Conservation (phyloP, 1,140 invertebrate genomes). For the Drosophila santomea region DNA sequence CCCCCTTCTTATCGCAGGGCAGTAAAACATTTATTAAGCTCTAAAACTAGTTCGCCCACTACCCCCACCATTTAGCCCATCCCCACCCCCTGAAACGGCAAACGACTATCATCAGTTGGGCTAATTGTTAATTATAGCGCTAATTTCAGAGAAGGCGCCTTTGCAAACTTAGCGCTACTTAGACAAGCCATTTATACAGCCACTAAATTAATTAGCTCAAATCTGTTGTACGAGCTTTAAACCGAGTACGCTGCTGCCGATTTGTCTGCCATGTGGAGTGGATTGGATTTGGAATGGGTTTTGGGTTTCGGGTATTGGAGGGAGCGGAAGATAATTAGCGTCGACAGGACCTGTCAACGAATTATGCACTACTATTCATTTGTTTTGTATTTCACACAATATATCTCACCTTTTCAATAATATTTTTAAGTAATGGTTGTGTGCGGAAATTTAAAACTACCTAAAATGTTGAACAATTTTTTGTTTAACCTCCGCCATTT, state of each 20-base stretch:
- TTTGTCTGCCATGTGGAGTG: neutral
- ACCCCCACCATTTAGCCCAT: conserved; percentile 3
- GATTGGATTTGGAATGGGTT: conserved; percentile 4
- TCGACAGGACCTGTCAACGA: neutral
- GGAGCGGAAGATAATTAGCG: neutral
- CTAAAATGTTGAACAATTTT: too few species aligned
- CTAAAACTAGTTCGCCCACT: conserved; percentile 46
- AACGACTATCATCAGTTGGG: conserved; percentile 44
- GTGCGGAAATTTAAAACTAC: neutral
- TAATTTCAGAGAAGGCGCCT: conserved; percentile 59
- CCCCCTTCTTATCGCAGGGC: conserved; percentile 49
- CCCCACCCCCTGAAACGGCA: conserved; percentile 2
- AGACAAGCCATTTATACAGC: conserved; percentile 68
- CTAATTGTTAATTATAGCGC: conserved; percentile 76
- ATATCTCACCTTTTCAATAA: neutral
- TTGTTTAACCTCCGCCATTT: too few species aligned
- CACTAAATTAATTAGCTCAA: conserved; percentile 78
- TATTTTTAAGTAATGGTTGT: neutral
- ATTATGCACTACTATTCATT: neutral
- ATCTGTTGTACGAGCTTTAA: conserved; percentile 39
- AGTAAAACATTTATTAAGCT: conserved; percentile 61
- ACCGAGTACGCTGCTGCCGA: conserved; percentile 15
- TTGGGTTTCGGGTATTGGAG: neutral
- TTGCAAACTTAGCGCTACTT: conserved; percentile 74
- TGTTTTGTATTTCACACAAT: neutral